phyloP scores from a whole-genome alignment of 2,797 vertebrate species.

The Neosilurus hyrtlii region DNA sequence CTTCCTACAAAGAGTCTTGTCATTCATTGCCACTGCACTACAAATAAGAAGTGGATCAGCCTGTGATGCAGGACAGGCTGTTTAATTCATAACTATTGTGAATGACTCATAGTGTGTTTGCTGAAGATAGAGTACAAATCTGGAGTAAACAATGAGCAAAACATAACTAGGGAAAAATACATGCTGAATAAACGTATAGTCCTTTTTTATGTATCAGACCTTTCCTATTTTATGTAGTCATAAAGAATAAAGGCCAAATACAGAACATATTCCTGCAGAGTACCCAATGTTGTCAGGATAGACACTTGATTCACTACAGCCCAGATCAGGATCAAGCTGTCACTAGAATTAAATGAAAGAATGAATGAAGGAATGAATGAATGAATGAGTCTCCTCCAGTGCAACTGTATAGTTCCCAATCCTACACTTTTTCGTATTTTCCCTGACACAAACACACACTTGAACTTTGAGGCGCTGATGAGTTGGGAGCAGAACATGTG shows the following conservation, averaged over 20 bases:
- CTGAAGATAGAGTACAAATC: constrained; percentile 21
- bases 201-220: background rate
- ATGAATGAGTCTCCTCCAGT: too few species aligned
- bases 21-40: constrained; percentile 13
- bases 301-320: background rate
- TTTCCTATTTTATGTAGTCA: background rate
- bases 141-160: constrained; percentile 27
- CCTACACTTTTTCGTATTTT: background rate
- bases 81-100: constrained; percentile 17
- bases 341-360: background rate
- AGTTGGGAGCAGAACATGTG: background rate
- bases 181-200: constrained; percentile 2
- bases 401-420: background rate
- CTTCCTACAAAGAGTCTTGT: constrained; percentile 17
- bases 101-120: background rate
- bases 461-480: background rate
- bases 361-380: background rate
- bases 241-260: background rate
- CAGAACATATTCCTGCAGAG: background rate
- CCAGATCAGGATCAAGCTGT: background rate
- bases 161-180: background rate
- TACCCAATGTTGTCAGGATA: background rate
- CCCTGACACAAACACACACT: background rate
- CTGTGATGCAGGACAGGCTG: constrained; percentile 32
- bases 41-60: constrained; percentile 21